Evolutionary conservation across 1,140 invertebrate genomes (phyloP).

Genomic region (Euura saliciscinereae): DNA sequence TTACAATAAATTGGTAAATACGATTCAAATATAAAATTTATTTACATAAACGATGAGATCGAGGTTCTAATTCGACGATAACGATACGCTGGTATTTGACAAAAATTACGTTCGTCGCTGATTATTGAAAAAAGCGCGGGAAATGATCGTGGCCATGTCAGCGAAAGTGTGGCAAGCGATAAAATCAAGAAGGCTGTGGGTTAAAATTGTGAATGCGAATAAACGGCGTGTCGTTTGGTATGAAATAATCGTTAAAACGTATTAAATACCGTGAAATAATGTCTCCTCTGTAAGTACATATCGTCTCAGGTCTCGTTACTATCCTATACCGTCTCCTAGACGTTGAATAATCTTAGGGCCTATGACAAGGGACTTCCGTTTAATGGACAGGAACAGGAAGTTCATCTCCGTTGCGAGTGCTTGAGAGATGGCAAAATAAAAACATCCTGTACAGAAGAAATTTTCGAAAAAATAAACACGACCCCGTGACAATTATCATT

Average conservation of each 20-base stretch:
- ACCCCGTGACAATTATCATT: not conserved
- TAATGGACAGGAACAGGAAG: conserved; percentile 62
- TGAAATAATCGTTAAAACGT: conserved; percentile 27
- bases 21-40: no score
- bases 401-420: conserved; percentile 37
- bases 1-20: no score
- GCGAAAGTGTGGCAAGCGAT: conserved; percentile 38
- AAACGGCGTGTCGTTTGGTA: conserved; percentile 23
- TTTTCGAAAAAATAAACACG: conserved; percentile 37
- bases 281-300: conserved; percentile 44
- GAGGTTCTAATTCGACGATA: no score
- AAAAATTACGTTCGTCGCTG: no score
- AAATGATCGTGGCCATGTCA: conserved; percentile 49
- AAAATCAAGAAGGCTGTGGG: conserved; percentile 42
- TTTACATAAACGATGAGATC: no score
- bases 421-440: conserved; percentile 52
- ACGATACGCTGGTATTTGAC: no score
- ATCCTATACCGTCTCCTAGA: conserved; percentile 29
- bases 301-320: conserved; percentile 12
- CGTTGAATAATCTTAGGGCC: conserved; percentile 41
- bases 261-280: conserved; percentile 40
- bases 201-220: conserved; percentile 25
- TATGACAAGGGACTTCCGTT: conserved; percentile 61
- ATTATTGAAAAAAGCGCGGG: conserved; percentile 22
- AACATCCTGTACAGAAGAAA: conserved; percentile 55